Evolutionary conservation across 2,888 invertebrate genomes (phyloP).

Genomic region (Thelaira solivaga): DNA sequence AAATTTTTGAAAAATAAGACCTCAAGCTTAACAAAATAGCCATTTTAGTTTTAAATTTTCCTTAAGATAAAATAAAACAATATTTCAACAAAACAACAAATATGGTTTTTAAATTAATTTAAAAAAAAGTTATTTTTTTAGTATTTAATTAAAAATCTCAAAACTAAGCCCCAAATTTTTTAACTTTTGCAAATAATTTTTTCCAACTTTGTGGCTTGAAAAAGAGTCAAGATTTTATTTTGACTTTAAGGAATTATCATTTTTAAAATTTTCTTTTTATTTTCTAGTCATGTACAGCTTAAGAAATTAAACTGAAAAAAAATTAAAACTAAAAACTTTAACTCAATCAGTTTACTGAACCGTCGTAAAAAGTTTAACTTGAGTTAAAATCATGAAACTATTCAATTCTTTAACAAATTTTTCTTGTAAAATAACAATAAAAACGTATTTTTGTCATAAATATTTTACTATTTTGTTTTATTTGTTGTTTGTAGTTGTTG

Average conservation of each 20-base stretch:
- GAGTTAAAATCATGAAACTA: constrained; percentile 45
- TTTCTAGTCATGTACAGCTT: constrained; percentile 31
- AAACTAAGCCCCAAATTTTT: no score
- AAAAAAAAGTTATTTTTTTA: no score
- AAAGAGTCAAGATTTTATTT: background rate
- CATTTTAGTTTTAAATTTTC: no score
- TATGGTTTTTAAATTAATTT: no score
- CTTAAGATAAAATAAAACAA: no score
- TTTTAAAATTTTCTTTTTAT: background rate
- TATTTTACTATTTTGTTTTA: constrained; percentile 41
- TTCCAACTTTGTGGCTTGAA: no score
- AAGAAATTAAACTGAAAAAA: background rate
- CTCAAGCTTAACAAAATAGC: no score
- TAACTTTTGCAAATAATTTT: no score
- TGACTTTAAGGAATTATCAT: background rate
- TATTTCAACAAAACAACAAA: no score
- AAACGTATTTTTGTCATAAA: constrained; percentile 63
- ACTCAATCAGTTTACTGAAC: constrained; percentile 53
- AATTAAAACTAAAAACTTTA: no score
- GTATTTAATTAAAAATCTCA: no score
- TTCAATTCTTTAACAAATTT: constrained; percentile 60
- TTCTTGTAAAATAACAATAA: constrained; percentile 63
- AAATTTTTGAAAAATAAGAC: no score
- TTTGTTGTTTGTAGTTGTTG: constrained; percentile 5
- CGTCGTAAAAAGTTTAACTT: constrained; percentile 48